phyloP scores from a whole-genome alignment of 2,888 invertebrate genomes.

The Temnothorax unifasciatus region DNA sequence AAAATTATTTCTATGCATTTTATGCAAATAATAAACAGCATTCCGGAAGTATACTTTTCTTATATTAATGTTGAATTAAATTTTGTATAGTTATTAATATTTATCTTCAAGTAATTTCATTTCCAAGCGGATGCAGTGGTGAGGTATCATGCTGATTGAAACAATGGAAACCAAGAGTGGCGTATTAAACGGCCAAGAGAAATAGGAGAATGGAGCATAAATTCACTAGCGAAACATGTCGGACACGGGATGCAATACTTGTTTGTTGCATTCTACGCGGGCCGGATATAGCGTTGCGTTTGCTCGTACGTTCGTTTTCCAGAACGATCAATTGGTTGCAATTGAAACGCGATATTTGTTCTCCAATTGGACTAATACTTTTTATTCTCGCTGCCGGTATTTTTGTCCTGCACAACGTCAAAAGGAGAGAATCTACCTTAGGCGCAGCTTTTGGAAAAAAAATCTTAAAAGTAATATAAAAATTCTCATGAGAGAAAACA shows the following conservation, averaged over 20 bases:
- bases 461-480: background rate
- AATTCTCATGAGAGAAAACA: background rate
- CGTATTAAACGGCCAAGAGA: slow-evolving; percentile 60
- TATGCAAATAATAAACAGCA: background rate
- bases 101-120: slow-evolving; percentile 35
- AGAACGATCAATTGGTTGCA: slow-evolving; percentile 65
- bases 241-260: slow-evolving; percentile 64
- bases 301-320: slow-evolving; percentile 57
- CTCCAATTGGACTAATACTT: slow-evolving; percentile 67
- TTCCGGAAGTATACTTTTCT: background rate
- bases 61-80: slow-evolving; percentile 4
- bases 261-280: slow-evolving; percentile 65
- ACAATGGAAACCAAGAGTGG: slow-evolving; percentile 58
- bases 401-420: background rate
- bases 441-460: background rate
- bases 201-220: slow-evolving; percentile 61
- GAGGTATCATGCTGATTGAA: slow-evolving; percentile 58
- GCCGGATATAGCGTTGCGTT: slow-evolving; percentile 63
- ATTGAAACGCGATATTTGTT: slow-evolving; percentile 74
- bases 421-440: background rate
- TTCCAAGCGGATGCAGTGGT: slow-evolving; percentile 16
- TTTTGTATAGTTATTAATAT: slow-evolving; percentile 11
- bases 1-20: too few relatives aligned
- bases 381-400: slow-evolving; percentile 52
- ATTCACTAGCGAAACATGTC: slow-evolving; percentile 60